Percentiles rank a stretch among this genome's conserved stretches.
Evolutionary conservation across 2,888 invertebrate species (phyloP).

Genomic region (Sphaeridia pumilis): DNA sequence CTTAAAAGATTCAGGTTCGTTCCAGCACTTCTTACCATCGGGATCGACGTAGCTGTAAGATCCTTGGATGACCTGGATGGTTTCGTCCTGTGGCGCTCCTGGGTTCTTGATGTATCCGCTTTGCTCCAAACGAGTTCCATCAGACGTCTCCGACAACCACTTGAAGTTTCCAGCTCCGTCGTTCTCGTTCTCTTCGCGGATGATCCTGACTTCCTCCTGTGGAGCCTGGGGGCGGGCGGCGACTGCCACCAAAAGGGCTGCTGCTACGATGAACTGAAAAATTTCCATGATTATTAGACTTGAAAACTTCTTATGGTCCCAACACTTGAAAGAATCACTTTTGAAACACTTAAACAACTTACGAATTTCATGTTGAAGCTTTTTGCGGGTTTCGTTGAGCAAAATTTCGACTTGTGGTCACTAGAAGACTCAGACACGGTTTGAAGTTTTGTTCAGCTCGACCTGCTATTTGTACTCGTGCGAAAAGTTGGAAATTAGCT

Average conservation of each 20-base stretch:
- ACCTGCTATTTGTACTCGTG: too few relatives aligned
- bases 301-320: too few relatives aligned
- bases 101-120: constrained; percentile 7
- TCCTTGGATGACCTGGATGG: constrained; percentile 6
- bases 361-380: too few relatives aligned
- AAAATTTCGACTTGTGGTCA: too few relatives aligned
- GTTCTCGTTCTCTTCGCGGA: background rate
- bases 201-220: background rate
- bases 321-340: too few relatives aligned
- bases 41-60: constrained; percentile 4
- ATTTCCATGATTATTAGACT: too few relatives aligned
- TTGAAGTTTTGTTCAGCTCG: too few relatives aligned
- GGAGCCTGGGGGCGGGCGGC: background rate
- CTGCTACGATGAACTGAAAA: background rate
- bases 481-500: too few relatives aligned
- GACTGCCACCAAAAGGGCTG: background rate
- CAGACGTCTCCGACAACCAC: constrained; percentile 1
- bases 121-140: background rate
- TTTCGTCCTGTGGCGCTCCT: constrained; percentile 3
- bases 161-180: constrained; percentile 3
- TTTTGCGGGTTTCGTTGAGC: too few relatives aligned
- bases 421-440: too few relatives aligned
- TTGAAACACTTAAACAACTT: too few relatives aligned
- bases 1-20: background rate
- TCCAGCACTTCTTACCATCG: background rate